Evolutionary conservation across 2,888 invertebrate species (phyloP), one percentile per base, ranked within the genome.

Genomic region (Platycnemis pennipes): DNA sequence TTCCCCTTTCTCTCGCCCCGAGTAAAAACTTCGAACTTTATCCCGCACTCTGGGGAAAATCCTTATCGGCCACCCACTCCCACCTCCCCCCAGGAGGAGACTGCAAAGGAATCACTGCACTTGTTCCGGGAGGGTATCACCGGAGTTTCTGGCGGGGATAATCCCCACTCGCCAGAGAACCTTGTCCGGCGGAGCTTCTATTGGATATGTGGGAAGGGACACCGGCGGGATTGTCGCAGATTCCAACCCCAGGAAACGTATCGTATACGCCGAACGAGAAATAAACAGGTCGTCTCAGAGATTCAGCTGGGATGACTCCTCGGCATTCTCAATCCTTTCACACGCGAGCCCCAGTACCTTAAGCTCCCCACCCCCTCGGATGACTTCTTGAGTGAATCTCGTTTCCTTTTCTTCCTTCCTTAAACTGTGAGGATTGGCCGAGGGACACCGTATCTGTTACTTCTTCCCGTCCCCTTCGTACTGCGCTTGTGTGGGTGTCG

Each of bases 91-190:
- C 69, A 0, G 49, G 49, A 49, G 49, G 19, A 63, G 63, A 63
- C 77, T 11, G 77, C 77, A 22, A 13, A 37, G 77, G 77, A 77
- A 77, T 77, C 77, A 37, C 77, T 77, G 77, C 77, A 77, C 77
- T 77, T 37, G 26, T 37, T 37, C 77, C 37, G 77, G 63, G 63
- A 1, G 63, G n/a, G 19, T 22, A 63, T 63, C 26, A 37, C 77
- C 77, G 77, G 37, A 77, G 77, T 77, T 13, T 77, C 77, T 37
- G 77, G 37, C n/a, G 4, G 77, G 77, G 77, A 77, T 77, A 37
- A 77, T 77, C 77, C 77, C 77, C 11, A 8, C 77, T 77, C 77
- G 31, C 77, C 37, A 37, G 37, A 16, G 16, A 77, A 37, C 26
- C 77, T 77, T 37, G 13, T 77, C 77, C 37, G 77, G 77, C 3